phyloP scores from a whole-genome alignment of 2,113 vertebrate species.

The Thunnus maccoyii region DNA sequence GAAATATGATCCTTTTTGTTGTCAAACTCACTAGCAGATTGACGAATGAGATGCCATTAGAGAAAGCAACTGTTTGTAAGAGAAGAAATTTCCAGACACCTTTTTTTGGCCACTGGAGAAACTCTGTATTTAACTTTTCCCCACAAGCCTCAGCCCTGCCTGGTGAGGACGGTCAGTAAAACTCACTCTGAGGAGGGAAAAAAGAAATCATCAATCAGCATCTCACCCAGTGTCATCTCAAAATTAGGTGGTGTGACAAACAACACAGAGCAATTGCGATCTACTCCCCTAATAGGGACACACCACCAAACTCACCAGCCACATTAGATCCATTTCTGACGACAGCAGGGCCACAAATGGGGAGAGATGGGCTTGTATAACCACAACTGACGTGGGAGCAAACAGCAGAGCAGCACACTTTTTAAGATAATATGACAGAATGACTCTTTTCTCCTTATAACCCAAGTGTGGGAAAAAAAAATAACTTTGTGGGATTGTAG shows the following conservation, averaged over 20 bases:
- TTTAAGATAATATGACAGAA: conserved; percentile 29
- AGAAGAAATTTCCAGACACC: background rate
- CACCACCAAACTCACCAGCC: background rate
- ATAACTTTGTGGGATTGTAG: background rate
- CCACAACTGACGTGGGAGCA: conserved; percentile 22
- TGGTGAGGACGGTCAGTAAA: conserved; percentile 6
- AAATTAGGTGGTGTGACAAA: background rate
- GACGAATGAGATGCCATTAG: background rate
- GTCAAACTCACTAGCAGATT: conserved; percentile 3
- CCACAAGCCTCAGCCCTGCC: background rate
- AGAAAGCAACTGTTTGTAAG: background rate
- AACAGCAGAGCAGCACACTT: conserved; percentile 34
- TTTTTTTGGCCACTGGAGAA: conserved; percentile 1
- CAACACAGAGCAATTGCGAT: background rate
- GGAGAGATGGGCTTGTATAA: conserved; percentile 35
- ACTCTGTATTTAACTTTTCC: background rate
- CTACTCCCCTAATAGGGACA: background rate
- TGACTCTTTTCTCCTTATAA: conserved; percentile 10
- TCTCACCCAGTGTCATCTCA: background rate
- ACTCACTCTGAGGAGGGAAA: background rate
- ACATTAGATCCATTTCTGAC: background rate
- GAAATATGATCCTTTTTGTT: background rate
- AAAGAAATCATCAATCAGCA: background rate
- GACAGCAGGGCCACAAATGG: conserved; percentile 8
- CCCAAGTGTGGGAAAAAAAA: background rate